These are phyloP conservation scores for Drosophila fungiperda DNA, from an alignment of 2,888 invertebrate genomes.

Conservation along the genomic window DNA sequence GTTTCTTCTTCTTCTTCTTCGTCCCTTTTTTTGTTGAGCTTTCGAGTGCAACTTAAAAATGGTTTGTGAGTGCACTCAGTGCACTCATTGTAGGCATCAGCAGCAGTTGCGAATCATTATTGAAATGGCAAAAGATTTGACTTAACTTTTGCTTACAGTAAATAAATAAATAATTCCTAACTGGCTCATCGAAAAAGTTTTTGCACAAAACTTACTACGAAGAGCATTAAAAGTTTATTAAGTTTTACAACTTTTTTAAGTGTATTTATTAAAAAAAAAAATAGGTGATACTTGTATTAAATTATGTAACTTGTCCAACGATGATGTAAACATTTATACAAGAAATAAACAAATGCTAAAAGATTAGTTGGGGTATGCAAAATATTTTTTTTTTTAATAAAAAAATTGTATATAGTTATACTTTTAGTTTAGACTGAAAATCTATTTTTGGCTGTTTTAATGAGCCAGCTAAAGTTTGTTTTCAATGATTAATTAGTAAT, in stretches of 20 bases:
- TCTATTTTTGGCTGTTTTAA: background rate
- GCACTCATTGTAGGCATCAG: background rate
- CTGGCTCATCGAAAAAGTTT: slow-evolving; percentile 24
- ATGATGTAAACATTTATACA: background rate
- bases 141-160: slow-evolving; percentile 7
- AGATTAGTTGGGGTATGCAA: background rate
- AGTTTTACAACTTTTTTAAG: slow-evolving; percentile 18
- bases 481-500: background rate
- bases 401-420: background rate
- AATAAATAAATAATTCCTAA: slow-evolving; percentile 46
- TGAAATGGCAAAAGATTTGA: background rate
- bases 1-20: background rate
- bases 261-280: background rate
- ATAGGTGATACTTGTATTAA: background rate
- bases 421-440: background rate
- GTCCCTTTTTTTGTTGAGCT: slow-evolving; percentile 1
- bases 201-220: background rate
- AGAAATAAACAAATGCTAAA: background rate
- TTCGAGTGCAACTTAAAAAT: slow-evolving; percentile 50
- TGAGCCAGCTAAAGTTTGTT: background rate
- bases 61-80: slow-evolving; percentile 51
- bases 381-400: background rate
- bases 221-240: slow-evolving; percentile 4
- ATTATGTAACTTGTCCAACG: background rate
- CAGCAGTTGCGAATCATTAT: slow-evolving; percentile 4